phyloP scores from a whole-genome alignment of 2,888 invertebrate species.

The Phasia obesa region DNA sequence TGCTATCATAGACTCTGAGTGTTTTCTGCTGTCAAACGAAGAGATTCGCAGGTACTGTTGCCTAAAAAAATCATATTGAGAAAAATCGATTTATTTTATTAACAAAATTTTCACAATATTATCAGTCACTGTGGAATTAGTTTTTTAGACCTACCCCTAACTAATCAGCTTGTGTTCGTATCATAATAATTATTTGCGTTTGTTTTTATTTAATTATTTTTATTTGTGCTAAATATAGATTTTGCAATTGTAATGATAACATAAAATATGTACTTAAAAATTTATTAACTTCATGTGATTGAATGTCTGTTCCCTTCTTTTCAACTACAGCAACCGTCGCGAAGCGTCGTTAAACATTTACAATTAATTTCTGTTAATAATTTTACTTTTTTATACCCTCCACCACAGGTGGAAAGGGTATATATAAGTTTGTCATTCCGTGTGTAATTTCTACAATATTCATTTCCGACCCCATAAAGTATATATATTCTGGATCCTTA shows the following conservation, averaged over 20 bases:
- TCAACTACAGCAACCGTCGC: too few species aligned
- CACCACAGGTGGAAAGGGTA: too few species aligned
- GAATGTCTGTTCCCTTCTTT: too few species aligned
- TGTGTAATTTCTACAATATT: too few species aligned
- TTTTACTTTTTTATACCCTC: conserved; percentile 19
- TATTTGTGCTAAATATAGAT: conserved; percentile 27
- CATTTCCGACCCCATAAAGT: too few species aligned
- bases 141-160: conserved; percentile 54
- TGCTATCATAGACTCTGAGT: too few species aligned
- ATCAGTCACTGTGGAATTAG: not conserved
- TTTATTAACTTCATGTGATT: too few species aligned
- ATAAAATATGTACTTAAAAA: not conserved
- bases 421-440: too few species aligned
- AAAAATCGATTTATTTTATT: not conserved
- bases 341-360: conserved; percentile 24
- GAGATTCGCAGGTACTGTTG: too few species aligned
- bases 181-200: conserved; percentile 9
- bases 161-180: conserved; percentile 23
- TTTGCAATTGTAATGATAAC: conserved; percentile 37
- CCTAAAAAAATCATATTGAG: not conserved
- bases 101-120: not conserved
- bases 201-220: not conserved
- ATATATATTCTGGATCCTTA: too few species aligned
- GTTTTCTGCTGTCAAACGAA: too few species aligned
- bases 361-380: conserved; percentile 36